These are phyloP conservation scores for Nerophis ophidion DNA, from an alignment of 2,113 vertebrate genomes.

Conservation along the genomic window DNA sequence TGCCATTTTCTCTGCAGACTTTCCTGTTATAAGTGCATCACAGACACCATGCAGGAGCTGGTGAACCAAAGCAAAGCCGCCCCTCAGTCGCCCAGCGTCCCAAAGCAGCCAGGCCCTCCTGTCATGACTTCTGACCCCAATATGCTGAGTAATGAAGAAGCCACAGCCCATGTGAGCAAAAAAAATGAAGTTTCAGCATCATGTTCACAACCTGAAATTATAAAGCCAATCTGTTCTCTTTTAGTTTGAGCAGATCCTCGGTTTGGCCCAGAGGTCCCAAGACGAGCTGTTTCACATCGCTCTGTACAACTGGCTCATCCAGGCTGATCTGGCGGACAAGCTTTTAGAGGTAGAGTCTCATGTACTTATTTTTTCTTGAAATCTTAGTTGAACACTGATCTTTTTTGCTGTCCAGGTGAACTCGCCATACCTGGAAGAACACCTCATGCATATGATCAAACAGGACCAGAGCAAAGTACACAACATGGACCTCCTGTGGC, in stretches of 20 bases:
- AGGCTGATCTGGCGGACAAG: conserved; percentile 89
- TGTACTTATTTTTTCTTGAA: background rate
- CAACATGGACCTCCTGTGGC: conserved; percentile 95
- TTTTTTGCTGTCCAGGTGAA: conserved; percentile 74
- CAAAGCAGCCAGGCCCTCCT: conserved; percentile 93
- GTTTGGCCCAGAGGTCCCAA: conserved; percentile 86
- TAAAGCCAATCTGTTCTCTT: conserved; percentile 18
- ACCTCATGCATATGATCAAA: conserved; percentile 91
- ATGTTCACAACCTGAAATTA: conserved; percentile 3
- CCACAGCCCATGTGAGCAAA: conserved; percentile 85
- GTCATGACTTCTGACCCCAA: conserved; percentile 95
- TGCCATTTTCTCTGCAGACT: conserved; percentile 64
- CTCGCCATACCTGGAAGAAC: conserved; percentile 90
- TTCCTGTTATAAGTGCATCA: conserved; percentile 93
- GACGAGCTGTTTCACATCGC: conserved; percentile 97
- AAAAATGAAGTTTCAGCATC: background rate
- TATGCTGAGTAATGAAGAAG: conserved; percentile 98
- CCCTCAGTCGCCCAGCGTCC: conserved; percentile 95
- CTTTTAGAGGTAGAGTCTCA: conserved; percentile 80
- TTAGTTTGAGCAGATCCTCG: conserved; percentile 94
- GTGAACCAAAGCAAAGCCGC: conserved; percentile 97
- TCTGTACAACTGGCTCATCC: conserved; percentile 96
- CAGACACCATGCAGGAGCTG: conserved; percentile 94
- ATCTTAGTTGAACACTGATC: background rate
- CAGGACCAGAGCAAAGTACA: conserved; percentile 94